Evolutionary conservation across 2,113 vertebrate genomes (phyloP), one percentile per base, ranked within the genome.

Genomic region (Urocolius indicus): DNA sequence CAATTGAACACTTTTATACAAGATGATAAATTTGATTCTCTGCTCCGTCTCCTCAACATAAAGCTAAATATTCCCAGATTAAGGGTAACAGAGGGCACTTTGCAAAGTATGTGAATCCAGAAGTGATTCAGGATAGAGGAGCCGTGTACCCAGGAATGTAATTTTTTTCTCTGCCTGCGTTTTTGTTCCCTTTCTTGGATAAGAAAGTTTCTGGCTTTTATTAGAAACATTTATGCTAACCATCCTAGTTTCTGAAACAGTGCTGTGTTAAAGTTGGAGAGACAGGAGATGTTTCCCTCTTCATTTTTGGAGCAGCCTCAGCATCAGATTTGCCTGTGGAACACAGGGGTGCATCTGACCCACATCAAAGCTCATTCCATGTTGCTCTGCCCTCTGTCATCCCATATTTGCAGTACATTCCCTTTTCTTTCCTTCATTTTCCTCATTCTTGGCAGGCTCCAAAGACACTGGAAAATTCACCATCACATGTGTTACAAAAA

Each of bases 291-390:
- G 0, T 95, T 79, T 88, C 68, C 52, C 18, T 89, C 1, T 0
- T 54, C 65, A 59, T 67, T 93, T 95, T 93, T 18, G 1, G 74
- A 91, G 51, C 6, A 3, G 90, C 51, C 58, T 84, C 20, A 0
- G 57, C 43, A 49, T 54, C 4, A 23, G 58, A 87, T 96, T 83
- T 87, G 72, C 75, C 88, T 73, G 21, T 76, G 93, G 94, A 96
- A 97, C 96, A 93, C 75, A 61, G 34, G 58, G 88, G 81, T 95
- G 92, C 94, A 96, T 97, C 95, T 96, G 95, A 83, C 96, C 89
- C 89, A 81, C 92, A 96, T 97, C 96, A 97, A 95, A 97, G 92
- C 51, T 91, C 76, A 48, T 90, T 94, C 83, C 92, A 82, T 69
- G 55, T 87, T 95, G 89, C 92, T 87, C 78, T 94, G 51, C 85